Conservation (phyloP, 92 coral and sea anemone species). For the Pocillopora meandrina region DNA sequence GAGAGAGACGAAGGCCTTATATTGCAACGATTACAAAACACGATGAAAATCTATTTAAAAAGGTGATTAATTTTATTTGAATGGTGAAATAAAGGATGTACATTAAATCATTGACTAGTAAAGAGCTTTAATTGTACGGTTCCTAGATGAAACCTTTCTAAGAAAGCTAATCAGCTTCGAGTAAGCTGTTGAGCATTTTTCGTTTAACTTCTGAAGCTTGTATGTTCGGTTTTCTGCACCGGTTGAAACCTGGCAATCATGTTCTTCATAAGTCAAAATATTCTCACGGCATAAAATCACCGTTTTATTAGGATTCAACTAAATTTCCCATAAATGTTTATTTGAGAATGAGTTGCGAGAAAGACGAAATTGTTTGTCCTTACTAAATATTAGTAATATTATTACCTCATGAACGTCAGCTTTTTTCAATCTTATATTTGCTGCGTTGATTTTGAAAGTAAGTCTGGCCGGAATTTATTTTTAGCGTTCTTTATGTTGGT, state of each 20-base stretch:
- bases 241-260: too few relatives aligned
- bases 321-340: too few relatives aligned
- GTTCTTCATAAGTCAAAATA: too few relatives aligned
- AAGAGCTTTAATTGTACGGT: not conserved
- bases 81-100: not conserved
- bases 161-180: not conserved
- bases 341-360: too few relatives aligned
- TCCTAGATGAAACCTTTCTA: not conserved
- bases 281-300: too few relatives aligned
- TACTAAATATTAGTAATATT: too few relatives aligned
- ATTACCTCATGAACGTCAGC: too few relatives aligned
- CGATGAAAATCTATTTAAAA: not conserved
- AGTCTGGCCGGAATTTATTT: constrained; percentile 15
- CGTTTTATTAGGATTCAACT: too few relatives aligned
- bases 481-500: not conserved
- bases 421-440: not conserved
- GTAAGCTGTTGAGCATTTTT: too few relatives aligned
- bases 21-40: not conserved
- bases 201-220: too few relatives aligned
- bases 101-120: not conserved
- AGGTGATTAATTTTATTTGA: not conserved
- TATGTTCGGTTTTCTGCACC: too few relatives aligned
- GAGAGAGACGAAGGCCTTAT: not conserved
- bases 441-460: constrained; percentile 1
- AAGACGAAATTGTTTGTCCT: too few relatives aligned